Conservation (phyloP, 2,888 invertebrate genomes). For the Nymphalis urticae region DNA sequence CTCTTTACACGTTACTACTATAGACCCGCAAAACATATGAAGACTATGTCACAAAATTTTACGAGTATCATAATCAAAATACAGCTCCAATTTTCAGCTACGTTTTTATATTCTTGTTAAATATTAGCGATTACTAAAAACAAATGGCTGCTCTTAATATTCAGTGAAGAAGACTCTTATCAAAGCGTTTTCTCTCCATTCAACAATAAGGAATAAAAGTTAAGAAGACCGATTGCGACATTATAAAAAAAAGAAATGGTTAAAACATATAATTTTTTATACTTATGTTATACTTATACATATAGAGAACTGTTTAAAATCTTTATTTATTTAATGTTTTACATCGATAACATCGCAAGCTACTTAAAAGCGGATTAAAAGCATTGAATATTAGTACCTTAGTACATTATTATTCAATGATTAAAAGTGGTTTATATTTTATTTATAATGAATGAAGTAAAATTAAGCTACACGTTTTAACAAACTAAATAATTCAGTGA, state of each 20-base stretch:
- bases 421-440: too few relatives aligned
- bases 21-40: background rate
- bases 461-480: background rate
- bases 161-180: conserved; percentile 24
- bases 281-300: background rate
- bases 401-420: too few relatives aligned
- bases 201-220: conserved; percentile 13
- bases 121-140: conserved; percentile 17
- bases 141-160: conserved; percentile 30
- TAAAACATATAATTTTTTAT: background rate
- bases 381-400: too few relatives aligned
- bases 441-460: background rate
- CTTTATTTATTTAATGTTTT: background rate
- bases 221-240: conserved; percentile 2
- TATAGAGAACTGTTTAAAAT: background rate
- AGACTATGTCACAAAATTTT: conserved; percentile 7
- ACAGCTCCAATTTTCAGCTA: background rate
- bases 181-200: conserved; percentile 18
- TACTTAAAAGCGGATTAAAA: background rate
- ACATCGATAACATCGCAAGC: background rate
- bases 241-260: background rate
- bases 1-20: background rate
- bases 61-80: conserved; percentile 7
- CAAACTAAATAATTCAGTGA: background rate
- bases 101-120: background rate